Evolutionary conservation across 1,140 invertebrate species (phyloP).

Genomic region (Thaumatotibia leucotreta): DNA sequence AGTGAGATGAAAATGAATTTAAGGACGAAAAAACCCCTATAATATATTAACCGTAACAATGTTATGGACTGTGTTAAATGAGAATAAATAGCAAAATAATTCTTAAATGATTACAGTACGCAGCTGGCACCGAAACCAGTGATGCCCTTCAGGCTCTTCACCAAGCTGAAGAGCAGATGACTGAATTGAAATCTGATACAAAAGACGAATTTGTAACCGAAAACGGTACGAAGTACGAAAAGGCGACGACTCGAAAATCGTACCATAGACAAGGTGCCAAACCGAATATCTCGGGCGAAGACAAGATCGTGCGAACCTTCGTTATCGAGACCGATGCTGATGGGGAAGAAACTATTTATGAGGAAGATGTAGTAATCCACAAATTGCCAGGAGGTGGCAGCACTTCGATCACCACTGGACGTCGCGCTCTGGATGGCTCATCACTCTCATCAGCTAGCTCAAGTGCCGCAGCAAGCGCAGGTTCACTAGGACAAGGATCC

Average conservation of each 20-base stretch:
- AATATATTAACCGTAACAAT: no score
- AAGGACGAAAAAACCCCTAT: no score
- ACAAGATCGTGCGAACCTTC: constrained; percentile 35
- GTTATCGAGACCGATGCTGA: constrained; percentile 30
- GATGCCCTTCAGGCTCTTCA: background rate
- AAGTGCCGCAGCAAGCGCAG: background rate
- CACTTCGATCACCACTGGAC: background rate
- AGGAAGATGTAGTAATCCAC: constrained; percentile 41
- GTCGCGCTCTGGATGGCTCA: background rate
- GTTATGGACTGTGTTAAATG: no score
- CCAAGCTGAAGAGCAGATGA: constrained; percentile 17
- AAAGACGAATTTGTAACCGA: constrained; percentile 28
- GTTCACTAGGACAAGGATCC: background rate
- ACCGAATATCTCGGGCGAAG: constrained; percentile 23
- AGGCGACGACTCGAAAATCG: constrained; percentile 31
- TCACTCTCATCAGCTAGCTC: background rate
- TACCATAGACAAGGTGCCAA: constrained; percentile 24
- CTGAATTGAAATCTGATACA: constrained; percentile 24
- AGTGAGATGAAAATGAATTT: no score
- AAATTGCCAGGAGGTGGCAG: constrained; percentile 14
- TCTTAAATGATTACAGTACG: constrained; percentile 40
- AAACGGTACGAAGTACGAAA: constrained; percentile 33
- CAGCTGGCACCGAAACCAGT: no score
- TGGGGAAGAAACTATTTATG: constrained; percentile 38
- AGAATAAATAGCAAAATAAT: no score